Evolutionary conservation across 2,888 invertebrate species (phyloP).

Genomic region (Drosophila yooni): DNA sequence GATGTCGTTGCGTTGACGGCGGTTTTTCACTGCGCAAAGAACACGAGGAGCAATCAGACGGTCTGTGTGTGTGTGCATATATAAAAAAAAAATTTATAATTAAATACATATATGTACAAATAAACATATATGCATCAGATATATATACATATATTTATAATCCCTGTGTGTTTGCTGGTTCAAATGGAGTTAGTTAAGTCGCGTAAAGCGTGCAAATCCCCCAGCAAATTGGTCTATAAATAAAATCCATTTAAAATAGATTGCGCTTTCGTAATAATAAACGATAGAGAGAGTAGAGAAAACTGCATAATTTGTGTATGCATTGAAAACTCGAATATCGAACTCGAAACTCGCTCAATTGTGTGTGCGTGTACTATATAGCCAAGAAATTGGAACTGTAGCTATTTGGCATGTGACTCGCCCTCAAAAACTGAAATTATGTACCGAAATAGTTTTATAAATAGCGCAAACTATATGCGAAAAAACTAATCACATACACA

Average conservation of each 20-base stretch:
- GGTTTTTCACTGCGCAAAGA: constrained; percentile 60
- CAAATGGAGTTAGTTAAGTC: constrained; percentile 53
- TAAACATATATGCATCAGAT: constrained; percentile 5
- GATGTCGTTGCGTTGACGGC: constrained; percentile 79
- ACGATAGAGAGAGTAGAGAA: constrained; percentile 21
- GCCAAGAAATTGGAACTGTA: constrained; percentile 47
- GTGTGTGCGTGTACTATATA: constrained; percentile 35
- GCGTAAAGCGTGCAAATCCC: constrained; percentile 39
- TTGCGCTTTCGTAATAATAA: constrained; percentile 69
- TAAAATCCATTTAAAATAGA: constrained; percentile 50
- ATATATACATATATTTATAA: constrained; percentile 14
- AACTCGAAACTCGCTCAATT: constrained; percentile 35
- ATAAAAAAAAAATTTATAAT: constrained; percentile 5
- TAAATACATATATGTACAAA: constrained; percentile 19
- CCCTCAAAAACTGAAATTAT: constrained; percentile 34
- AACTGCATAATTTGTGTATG: constrained; percentile 23
- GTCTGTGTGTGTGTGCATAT: constrained; percentile 25
- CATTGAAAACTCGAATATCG: constrained; percentile 20
- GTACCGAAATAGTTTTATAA: constrained; percentile 67
- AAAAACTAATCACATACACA: constrained; percentile 35
- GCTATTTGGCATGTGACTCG: constrained; percentile 37
- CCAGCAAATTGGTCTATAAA: constrained; percentile 59
- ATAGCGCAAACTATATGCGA: constrained; percentile 69
- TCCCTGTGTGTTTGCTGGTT: constrained; percentile 16
- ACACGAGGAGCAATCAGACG: constrained; percentile 58